Base-by-base conservation (phyloP, 2,797 vertebrate genomes). In the Remorina albescens region DNA sequence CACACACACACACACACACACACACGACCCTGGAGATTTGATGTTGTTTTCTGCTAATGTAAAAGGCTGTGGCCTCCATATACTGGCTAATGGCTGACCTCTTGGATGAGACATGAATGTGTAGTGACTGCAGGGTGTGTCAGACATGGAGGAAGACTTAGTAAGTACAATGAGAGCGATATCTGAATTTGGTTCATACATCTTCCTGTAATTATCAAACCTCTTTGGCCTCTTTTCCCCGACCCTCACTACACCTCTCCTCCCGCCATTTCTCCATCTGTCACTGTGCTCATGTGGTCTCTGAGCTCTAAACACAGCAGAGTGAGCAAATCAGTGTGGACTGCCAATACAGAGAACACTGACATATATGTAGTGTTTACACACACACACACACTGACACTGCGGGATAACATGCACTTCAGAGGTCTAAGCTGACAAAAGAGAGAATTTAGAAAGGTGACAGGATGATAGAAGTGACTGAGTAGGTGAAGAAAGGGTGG, bases 241-340 rank as follows among this genome's bases (percentile, higher is more conserved):
- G 1, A 39, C 32, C 63, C 65, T 58, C 46, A 21, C 64, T 50
- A 36, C 77, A 73, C 78, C 78, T 55, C 59, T 74, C 64, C 78
- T 59, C 92, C 91, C 71, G 85, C 86, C 76, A 82, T 55, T 80
- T 56, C 71, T 82, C 91, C 91, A 90, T 90, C 91, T 93, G 89
- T 67, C 84, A 26, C 74, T 28, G 54, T 42, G 50, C 32, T 81
- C 85, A 75, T n/a, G 4, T 68, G 76, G 82, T 54, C 74, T 74
- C 67, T 71, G 77, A 74, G 77, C 70, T 70, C 11, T 28, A 37
- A 71, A 55, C 67, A 74, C 79, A 79, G 70, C 74, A 59, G 76
- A 88, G 78, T 71, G 83, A 86, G 69, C 67, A 71, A 78, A 85
- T 73, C 60, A 13, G 76, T 72, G 70, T 67, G 67, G 74, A 85